These are phyloP conservation scores for Dichetophora obliterata DNA, from an alignment of 2,888 invertebrate genomes.

Conservation along the genomic window DNA sequence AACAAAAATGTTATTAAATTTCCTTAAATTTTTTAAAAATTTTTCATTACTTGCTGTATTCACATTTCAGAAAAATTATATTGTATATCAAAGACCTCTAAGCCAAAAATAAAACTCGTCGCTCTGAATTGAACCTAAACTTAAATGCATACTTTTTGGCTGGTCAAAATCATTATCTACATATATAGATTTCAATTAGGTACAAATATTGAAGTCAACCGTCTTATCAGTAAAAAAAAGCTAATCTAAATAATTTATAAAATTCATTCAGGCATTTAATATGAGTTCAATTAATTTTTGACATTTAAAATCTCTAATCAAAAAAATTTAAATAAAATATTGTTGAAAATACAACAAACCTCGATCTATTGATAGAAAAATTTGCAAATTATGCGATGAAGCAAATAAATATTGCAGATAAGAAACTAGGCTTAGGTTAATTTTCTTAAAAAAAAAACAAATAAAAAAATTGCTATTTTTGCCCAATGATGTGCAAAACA, in stretches of 20 bases:
- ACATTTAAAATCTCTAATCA: conserved; percentile 54
- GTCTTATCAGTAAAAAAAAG: conserved; percentile 52
- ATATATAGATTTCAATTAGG: background rate
- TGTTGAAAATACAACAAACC: too few species aligned
- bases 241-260: conserved; percentile 58
- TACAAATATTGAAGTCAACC: background rate
- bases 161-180: background rate
- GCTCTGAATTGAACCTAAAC: too few species aligned
- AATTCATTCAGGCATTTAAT: conserved; percentile 65
- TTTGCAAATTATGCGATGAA: background rate
- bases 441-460: background rate
- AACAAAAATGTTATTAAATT: too few species aligned
- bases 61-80: too few species aligned
- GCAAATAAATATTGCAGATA: background rate
- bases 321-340: conserved; percentile 35
- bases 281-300: conserved; percentile 62
- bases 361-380: background rate
- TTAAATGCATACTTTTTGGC: too few species aligned
- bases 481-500: too few species aligned
- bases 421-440: background rate
- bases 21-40: too few species aligned
- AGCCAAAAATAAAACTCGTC: too few species aligned
- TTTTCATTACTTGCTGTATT: too few species aligned
- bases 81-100: too few species aligned
- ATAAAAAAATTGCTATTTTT: conserved; percentile 20